Evolutionary conservation across 2,797 vertebrate species (phyloP).

Genomic region (Dicrostonyx torquatus): DNA sequence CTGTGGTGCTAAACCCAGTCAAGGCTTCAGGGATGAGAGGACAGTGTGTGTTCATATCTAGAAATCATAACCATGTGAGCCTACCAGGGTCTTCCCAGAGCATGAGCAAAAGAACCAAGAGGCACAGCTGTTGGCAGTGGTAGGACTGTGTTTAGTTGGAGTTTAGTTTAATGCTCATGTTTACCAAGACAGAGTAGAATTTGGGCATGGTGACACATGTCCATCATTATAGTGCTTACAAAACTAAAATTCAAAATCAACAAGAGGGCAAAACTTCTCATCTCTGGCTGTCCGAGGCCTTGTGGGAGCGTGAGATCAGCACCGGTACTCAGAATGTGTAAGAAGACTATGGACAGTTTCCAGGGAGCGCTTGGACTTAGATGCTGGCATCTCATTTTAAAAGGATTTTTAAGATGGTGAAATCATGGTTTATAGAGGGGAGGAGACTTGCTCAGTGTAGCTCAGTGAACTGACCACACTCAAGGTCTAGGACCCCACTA

Average conservation of each 20-base stretch:
- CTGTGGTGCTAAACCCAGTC: constrained; percentile 17
- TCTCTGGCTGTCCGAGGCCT: not conserved
- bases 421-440: not conserved
- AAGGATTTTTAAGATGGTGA: not conserved
- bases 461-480: not conserved
- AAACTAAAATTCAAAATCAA: not conserved
- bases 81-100: not conserved
- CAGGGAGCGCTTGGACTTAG: not conserved
- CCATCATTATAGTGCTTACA: no score
- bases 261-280: no score
- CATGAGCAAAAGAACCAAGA: not conserved
- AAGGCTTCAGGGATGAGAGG: not conserved
- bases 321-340: not conserved
- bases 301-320: fast-evolving
- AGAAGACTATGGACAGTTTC: not conserved
- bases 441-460: not conserved
- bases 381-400: not conserved
- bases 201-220: no score
- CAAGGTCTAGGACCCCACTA: not conserved
- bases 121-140: not conserved
- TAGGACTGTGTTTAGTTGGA: not conserved
- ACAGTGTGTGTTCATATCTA: not conserved
- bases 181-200: not conserved
- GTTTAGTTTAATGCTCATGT: no score
- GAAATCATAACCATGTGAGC: not conserved